Evolutionary conservation across 2,113 vertebrate species (phyloP).

Genomic region (Psittacus erithacus): DNA sequence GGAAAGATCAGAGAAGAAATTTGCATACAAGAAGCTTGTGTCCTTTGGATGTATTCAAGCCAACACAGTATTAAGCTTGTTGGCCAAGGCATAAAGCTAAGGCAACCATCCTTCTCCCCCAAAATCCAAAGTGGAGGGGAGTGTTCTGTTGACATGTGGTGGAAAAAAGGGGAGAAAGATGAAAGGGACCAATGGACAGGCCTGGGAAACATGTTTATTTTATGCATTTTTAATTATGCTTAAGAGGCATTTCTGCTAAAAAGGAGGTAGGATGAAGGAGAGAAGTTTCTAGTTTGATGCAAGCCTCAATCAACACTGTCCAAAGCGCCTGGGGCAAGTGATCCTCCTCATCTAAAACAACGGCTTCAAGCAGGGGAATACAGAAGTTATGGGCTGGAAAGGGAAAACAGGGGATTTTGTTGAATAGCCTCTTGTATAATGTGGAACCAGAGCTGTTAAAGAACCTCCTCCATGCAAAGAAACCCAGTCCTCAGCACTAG

Average conservation of each 20-base stretch:
- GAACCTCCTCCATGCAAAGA: background rate
- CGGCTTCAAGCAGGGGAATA: background rate
- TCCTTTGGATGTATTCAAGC: background rate
- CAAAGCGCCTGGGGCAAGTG: background rate
- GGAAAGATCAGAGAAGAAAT: constrained; percentile 15
- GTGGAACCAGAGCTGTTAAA: background rate
- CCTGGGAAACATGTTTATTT: constrained; percentile 16
- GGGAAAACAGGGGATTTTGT: background rate
- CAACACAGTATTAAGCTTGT: background rate
- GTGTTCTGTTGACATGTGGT: constrained; percentile 34
- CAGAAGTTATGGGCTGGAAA: background rate
- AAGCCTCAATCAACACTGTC: background rate
- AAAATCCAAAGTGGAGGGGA: background rate
- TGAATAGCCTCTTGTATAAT: background rate
- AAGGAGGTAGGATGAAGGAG: background rate
- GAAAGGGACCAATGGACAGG: constrained; percentile 26
- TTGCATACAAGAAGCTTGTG: background rate
- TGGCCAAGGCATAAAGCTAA: constrained; percentile 47
- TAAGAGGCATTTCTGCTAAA: background rate
- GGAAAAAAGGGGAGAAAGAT: constrained; percentile 7
- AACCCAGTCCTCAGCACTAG: rapidly evolving
- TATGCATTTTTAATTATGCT: constrained; percentile 10
- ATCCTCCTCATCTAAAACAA: background rate
- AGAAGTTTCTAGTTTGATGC: background rate
- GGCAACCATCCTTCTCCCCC: background rate